Evolutionary conservation across 2,888 invertebrate genomes (phyloP), one percentile per base, ranked within the genome.

Genomic region (Gnatocerus cornutus): DNA sequence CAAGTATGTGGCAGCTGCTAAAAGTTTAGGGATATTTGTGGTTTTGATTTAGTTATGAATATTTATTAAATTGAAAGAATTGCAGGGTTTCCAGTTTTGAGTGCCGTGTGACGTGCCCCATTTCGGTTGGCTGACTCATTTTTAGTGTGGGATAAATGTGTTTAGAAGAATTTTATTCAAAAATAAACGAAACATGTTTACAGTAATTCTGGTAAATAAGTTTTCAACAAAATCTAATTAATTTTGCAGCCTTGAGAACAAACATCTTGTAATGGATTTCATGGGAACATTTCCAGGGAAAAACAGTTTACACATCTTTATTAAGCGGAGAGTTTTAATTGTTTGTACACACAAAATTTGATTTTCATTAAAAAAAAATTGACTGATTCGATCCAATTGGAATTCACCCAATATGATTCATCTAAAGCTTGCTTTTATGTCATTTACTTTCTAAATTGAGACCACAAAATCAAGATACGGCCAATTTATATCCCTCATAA

Each of bases 1-100:
- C 68, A 68, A 68, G 62, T 41, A 45, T 46, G 30, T 68, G 56
- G 62, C 68, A 56, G 62, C 55, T 68, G 61, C 45, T 63, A 63
- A 63, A 63, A 59, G 58, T 67, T 67, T 21, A 6, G 30, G 41
- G 43, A 46, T 59, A 30, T 59, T 29, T 56, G 62, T 48, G 33
- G 50, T 59, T 67, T 52, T 30, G 48, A 66, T 61, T 55, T 43
- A 53, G 48, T 55, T 61, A 68, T 62, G 68, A 68, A 68, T 68
- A 68, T 68, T 67, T 59, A 67, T 67, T 59, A 45, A 58, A 58
- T 27, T 8, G 33, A 43, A 56, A 58, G 45, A 58, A 56, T 16
- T n/a, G 41, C 14, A 10, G 12, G 27, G 45, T 45, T 59, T 59
- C 45, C 56, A 29, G 27, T 41, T 12, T 4, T 2, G 33, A 55